phyloP scores from a whole-genome alignment of 1,140 invertebrate genomes.

The Penaeus japonicus region DNA sequence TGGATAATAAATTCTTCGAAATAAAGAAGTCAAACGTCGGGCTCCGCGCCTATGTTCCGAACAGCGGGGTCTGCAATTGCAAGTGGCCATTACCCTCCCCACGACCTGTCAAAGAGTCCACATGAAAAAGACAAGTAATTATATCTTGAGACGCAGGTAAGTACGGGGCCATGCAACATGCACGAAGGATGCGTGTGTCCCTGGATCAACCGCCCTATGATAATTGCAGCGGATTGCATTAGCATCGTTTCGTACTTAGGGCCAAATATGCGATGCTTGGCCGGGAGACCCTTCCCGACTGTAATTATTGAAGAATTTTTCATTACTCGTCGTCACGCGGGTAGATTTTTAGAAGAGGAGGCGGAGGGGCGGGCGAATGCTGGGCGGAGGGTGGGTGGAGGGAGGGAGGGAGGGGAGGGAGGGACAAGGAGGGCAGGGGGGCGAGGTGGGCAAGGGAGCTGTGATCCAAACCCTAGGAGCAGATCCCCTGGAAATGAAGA shows the following conservation, averaged over 20 bases:
- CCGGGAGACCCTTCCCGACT: slow-evolving; percentile 16
- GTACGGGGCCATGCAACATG: slow-evolving; percentile 7
- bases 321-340: slow-evolving; percentile 51
- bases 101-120: slow-evolving; percentile 54
- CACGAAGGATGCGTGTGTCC: slow-evolving; percentile 22
- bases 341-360: slow-evolving; percentile 4
- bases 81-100: slow-evolving; percentile 50
- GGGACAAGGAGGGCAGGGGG: background rate
- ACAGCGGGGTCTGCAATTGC: no score
- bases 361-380: background rate
- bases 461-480: background rate
- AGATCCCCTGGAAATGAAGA: background rate
- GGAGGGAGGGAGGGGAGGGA: background rate
- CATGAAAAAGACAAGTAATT: slow-evolving; percentile 56
- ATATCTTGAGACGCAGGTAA: slow-evolving; percentile 47
- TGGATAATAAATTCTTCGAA: no score
- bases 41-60: no score
- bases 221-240: slow-evolving; percentile 50
- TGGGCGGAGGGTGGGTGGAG: background rate
- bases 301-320: slow-evolving; percentile 57
- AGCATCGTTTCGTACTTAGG: slow-evolving; percentile 46
- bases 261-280: slow-evolving; percentile 49
- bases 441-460: background rate
- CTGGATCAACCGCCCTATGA: slow-evolving; percentile 44
- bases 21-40: no score